Evolutionary conservation across 1,140 invertebrate species (phyloP).

Genomic region (Tribolium madens): DNA sequence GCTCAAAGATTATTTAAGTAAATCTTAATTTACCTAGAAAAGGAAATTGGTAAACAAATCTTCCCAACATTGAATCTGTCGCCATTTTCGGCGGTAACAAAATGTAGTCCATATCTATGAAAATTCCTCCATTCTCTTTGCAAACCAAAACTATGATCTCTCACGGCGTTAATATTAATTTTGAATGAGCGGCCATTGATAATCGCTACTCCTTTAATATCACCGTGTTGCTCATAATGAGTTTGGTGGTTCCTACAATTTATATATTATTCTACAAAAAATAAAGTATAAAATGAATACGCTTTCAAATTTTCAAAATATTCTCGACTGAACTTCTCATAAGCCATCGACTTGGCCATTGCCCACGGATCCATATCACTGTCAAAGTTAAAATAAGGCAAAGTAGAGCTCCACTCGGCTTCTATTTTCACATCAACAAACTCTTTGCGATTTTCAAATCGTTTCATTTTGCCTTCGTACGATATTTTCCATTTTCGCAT

Average conservation of each 20-base stretch:
- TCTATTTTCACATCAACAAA: slow-evolving; percentile 66
- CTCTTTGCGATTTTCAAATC: slow-evolving; percentile 53
- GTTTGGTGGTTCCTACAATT: slow-evolving; percentile 75
- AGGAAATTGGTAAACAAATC: slow-evolving; percentile 73
- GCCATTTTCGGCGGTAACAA: slow-evolving; percentile 75
- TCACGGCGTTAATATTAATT: slow-evolving; percentile 68
- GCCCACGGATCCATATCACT: slow-evolving; percentile 71
- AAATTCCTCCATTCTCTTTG: slow-evolving; percentile 76
- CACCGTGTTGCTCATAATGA: slow-evolving; percentile 80
- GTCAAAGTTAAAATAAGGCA: slow-evolving; percentile 75
- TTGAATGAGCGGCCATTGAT: slow-evolving; percentile 68
- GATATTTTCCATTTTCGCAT: slow-evolving; percentile 76
- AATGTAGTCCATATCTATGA: slow-evolving; percentile 78
- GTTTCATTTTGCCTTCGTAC: slow-evolving; percentile 76
- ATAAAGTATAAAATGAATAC: slow-evolving; percentile 63
- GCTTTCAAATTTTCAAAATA: slow-evolving; percentile 75
- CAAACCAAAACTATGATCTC: slow-evolving; percentile 72
- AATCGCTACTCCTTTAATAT: slow-evolving; percentile 67
- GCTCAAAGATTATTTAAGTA: slow-evolving; percentile 13
- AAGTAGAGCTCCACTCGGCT: slow-evolving; percentile 67
- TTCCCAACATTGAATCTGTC: slow-evolving; percentile 73
- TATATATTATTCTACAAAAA: slow-evolving; percentile 33
- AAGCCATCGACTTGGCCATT: slow-evolving; percentile 73
- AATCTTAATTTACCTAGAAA: slow-evolving; percentile 73
- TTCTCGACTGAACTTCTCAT: slow-evolving; percentile 74